These are phyloP conservation scores for Stichopus horrens DNA, from an alignment of 53 echinoderm and acorn worm species.

Conservation along the genomic window DNA sequence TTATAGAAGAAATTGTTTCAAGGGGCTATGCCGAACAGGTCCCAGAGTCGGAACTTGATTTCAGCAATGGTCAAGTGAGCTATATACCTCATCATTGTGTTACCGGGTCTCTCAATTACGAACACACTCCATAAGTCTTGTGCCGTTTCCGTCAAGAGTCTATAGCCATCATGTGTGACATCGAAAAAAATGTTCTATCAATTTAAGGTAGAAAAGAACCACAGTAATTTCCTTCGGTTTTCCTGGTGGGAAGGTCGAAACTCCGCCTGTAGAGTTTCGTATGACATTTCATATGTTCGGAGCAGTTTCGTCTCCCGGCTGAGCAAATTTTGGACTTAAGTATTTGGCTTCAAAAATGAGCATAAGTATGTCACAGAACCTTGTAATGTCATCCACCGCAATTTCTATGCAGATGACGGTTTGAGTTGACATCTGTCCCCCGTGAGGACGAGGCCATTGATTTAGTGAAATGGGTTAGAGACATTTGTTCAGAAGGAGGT, in stretches of 20 bases:
- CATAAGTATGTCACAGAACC: not conserved
- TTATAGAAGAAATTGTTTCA: not conserved
- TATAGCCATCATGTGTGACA: constrained; percentile 66
- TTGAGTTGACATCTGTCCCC: constrained; percentile 32
- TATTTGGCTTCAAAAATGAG: constrained; percentile 15
- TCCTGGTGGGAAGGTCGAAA: constrained; percentile 68
- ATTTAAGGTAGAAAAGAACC: constrained; percentile 37
- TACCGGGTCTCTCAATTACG: constrained; percentile 53
- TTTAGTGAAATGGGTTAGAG: constrained; percentile 32
- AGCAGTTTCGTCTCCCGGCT: constrained; percentile 61
- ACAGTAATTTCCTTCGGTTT: constrained; percentile 60
- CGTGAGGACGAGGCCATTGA: constrained; percentile 36
- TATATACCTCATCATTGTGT: constrained; percentile 48
- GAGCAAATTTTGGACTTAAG: constrained; percentile 44
- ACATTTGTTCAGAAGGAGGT: constrained; percentile 48
- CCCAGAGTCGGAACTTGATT: not conserved
- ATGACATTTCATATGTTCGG: constrained; percentile 77
- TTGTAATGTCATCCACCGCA: constrained; percentile 8
- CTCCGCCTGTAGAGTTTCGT: constrained; percentile 50
- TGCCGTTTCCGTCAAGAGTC: constrained; percentile 38
- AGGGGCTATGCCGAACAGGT: constrained; percentile 41
- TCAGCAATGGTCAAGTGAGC: constrained; percentile 45
- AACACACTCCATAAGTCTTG: constrained; percentile 47
- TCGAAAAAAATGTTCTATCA: constrained; percentile 75
- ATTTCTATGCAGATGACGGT: constrained; percentile 61